phyloP scores from a whole-genome alignment of 2,113 vertebrate species.

The Campylomormyrus tamandua region DNA sequence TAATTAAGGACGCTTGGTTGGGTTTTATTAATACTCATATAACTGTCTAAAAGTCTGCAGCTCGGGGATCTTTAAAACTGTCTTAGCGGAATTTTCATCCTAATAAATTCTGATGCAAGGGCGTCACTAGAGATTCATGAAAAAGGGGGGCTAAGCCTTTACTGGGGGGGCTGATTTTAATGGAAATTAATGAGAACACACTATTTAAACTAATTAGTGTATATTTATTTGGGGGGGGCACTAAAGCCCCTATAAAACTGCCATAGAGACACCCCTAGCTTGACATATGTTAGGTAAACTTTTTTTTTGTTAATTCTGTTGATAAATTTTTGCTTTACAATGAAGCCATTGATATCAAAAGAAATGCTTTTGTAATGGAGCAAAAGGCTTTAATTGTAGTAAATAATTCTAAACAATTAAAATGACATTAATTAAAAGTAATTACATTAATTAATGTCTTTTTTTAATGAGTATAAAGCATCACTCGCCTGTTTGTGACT shows the following conservation, averaged over 20 bases:
- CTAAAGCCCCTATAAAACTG: background rate
- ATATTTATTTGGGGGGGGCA: background rate
- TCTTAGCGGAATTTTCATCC: background rate
- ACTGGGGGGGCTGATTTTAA: background rate
- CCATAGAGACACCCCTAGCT: background rate
- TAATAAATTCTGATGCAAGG: background rate
- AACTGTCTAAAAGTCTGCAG: background rate
- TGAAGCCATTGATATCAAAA: background rate
- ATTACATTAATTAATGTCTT: background rate
- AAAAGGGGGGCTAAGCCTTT: background rate
- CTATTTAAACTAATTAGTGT: background rate
- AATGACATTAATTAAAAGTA: background rate
- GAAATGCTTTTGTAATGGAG: background rate
- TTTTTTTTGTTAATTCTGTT: background rate
- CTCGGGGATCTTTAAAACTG: background rate
- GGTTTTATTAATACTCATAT: background rate
- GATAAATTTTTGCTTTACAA: background rate
- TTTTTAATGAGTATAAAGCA: background rate
- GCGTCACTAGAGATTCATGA: background rate
- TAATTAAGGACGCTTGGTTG: background rate
- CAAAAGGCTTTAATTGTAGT: background rate
- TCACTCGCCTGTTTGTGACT: background rate
- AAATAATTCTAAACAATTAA: background rate
- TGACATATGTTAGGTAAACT: background rate
- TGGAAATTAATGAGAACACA: background rate